A percentile compares a stretch with the other conserved stretches of the same genome.
These are phyloP conservation scores for Limenitis arthemis DNA, from an alignment of 2,888 invertebrate genomes.

Conservation along the genomic window DNA sequence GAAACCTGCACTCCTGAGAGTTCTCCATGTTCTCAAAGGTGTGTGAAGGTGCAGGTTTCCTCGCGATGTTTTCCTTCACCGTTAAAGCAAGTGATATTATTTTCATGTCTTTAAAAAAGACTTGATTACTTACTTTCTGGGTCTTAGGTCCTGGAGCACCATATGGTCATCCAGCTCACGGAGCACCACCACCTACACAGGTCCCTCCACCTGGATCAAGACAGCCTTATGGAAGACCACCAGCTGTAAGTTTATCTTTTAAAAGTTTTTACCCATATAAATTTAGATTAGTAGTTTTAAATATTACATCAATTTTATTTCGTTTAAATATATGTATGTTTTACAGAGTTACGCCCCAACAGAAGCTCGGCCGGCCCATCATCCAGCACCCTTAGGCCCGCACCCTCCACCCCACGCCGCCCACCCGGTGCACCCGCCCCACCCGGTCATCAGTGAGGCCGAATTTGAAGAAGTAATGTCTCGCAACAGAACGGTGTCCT, in stretches of 20 bases:
- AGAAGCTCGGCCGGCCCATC: slow-evolving; percentile 35
- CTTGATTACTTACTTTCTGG: background rate
- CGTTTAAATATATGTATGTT: background rate
- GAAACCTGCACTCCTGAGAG: too few species aligned
- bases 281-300: background rate
- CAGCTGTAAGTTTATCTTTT: slow-evolving; percentile 48
- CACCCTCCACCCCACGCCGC: slow-evolving; percentile 33
- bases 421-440: slow-evolving; percentile 35
- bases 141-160: slow-evolving; percentile 74
- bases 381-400: slow-evolving; percentile 31
- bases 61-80: too few species aligned
- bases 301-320: background rate
- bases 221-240: slow-evolving; percentile 75
- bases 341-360: slow-evolving; percentile 40
- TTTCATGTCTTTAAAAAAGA: background rate
- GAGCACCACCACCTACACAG: slow-evolving; percentile 79
- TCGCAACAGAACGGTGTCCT: slow-evolving; percentile 96
- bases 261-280: background rate
- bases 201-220: slow-evolving; percentile 68
- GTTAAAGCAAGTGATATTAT: too few species aligned
- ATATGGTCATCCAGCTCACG: slow-evolving; percentile 73
- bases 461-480: slow-evolving; percentile 99
- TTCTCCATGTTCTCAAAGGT: too few species aligned
- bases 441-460: slow-evolving; percentile 80
- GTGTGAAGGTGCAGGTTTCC: too few species aligned